phyloP scores from a whole-genome alignment of 1,140 invertebrate genomes.

The Zaprionus inermis region DNA sequence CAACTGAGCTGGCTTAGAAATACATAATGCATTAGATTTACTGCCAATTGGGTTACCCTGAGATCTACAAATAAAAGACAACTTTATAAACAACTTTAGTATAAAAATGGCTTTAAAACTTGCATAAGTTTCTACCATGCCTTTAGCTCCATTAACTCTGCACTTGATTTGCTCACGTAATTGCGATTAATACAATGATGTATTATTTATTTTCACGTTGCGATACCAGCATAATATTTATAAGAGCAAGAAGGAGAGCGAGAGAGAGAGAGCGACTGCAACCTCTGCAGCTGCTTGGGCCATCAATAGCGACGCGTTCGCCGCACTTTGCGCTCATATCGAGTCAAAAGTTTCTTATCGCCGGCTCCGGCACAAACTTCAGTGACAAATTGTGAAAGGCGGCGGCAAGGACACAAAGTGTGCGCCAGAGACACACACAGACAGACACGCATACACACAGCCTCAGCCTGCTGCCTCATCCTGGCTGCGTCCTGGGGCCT shows the following conservation, averaged over 20 bases:
- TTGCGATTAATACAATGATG: conserved; percentile 11
- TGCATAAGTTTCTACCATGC: too few species aligned
- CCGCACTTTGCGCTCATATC: conserved; percentile 70
- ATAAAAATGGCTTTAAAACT: not conserved
- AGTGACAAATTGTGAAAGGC: conserved; percentile 78
- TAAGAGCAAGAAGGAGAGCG: conserved; percentile 10
- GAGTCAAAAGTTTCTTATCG: conserved; percentile 76
- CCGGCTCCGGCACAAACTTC: conserved; percentile 70
- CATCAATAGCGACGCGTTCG: conserved; percentile 64
- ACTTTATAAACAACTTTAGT: not conserved
- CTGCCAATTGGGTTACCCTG: not conserved
- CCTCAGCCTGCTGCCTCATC: conserved; percentile 11
- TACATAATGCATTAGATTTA: not conserved
- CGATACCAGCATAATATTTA: conserved; percentile 9
- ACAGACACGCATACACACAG: conserved; percentile 28
- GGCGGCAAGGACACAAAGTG: conserved; percentile 7
- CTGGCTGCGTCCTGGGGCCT: not conserved
- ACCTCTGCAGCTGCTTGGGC: not conserved
- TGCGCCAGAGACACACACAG: conserved; percentile 46
- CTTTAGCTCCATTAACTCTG: not conserved
- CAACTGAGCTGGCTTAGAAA: not conserved
- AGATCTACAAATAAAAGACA: not conserved
- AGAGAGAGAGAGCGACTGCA: conserved; percentile 1
- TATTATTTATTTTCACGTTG: conserved; percentile 20
- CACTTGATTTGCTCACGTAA: not conserved